Base-by-base conservation (phyloP, 1,140 invertebrate species). In the Drosophila yakuba region DNA sequence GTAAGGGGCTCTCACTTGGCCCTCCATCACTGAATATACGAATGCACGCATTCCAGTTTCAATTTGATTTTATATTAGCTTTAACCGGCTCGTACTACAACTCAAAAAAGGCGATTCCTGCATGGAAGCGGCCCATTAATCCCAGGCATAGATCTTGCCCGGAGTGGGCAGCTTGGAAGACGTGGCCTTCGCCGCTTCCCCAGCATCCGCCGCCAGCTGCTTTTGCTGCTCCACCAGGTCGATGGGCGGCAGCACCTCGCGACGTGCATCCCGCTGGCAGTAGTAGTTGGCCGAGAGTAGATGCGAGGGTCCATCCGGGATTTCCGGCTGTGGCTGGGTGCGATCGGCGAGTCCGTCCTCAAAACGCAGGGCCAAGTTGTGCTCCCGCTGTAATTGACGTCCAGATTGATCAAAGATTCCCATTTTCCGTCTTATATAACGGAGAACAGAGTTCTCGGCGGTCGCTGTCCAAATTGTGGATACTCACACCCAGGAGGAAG, bases 281-380 rank as follows among this genome's bases (percentile, higher is more conserved):
- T 98, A 98, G 86, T 97, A 97, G 91, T 98, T 97, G 63, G 94
- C 94, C 44, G 95, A 94, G 47, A 96, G 89, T 61, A 95, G 95
- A 91, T 96, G 95, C 52, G 95, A 93, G 3, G 95, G 94, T 38
- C 97, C 97, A 55, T 95, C 95, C 14, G 97, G 97, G 32, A 98
- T 77, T 47, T 94, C 82, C 39, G 97, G 97, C 20, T 93, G 95
- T 4, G 96, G 96, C 84, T 97, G 96, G 39, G 95, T 97, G 77
- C 96, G 94, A 12, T 94, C 93, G 14, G 95, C 92, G 35, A 95
- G 4, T 11, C 93, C 86, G 43, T 96, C 94, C 64, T 94, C 93
- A 81, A 94, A 96, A 86, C 96, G 94, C 41, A 96, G 74, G n/a
- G 94, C 94, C 72, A 93, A 92, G 1, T 93, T 95, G 74, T 95